Conservation (phyloP, 2,113 vertebrate species). For the Esox niger region DNA sequence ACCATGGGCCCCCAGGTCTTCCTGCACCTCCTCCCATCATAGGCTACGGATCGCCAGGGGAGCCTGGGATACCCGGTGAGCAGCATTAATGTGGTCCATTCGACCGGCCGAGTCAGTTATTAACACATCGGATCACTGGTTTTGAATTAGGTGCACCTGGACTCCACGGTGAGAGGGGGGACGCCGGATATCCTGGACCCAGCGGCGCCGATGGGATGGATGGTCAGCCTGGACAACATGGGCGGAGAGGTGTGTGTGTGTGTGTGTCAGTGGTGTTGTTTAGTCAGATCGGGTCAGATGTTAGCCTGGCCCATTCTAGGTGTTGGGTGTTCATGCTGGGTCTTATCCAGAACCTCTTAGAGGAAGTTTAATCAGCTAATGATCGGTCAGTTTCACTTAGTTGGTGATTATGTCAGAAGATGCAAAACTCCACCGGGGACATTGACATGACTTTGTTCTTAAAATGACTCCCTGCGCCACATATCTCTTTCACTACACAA, state of each 20-base stretch:
- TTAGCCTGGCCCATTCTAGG: no score
- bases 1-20: conserved; percentile 40
- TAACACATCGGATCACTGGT: background rate
- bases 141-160: conserved; percentile 44
- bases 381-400: no score
- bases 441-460: no score
- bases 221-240: conserved; percentile 39
- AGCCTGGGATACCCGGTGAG: conserved; percentile 45
- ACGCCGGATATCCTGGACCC: conserved; percentile 48
- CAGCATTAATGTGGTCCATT: background rate
- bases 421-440: no score
- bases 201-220: conserved; percentile 45
- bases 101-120: no score
- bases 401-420: no score
- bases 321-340: no score
- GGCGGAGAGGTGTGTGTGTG: conserved; percentile 47
- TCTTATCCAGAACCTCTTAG: no score
- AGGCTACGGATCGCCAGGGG: conserved; percentile 34
- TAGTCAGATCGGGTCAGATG: no score
- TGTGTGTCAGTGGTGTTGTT: background rate
- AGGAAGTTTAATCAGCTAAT: no score
- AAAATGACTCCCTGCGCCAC: no score
- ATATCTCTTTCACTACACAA: no score
- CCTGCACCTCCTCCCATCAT: background rate
- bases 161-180: conserved; percentile 40